Conservation (phyloP, 2,888 invertebrate genomes). For the Acleris literana region DNA sequence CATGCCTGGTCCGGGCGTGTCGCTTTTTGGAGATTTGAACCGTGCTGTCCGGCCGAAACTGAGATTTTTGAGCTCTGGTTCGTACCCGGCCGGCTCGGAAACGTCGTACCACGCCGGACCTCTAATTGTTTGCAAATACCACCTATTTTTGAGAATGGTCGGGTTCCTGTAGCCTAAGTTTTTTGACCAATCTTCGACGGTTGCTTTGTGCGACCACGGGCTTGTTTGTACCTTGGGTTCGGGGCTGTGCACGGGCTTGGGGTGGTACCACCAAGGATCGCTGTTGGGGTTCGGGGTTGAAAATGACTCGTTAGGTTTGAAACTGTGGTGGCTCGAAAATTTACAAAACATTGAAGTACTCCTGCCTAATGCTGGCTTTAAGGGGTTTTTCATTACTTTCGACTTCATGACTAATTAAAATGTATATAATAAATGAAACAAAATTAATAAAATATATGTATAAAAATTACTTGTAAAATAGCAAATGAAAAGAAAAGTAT, state of each 20-base stretch:
- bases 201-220: conserved; percentile 24
- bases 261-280: conserved; percentile 24
- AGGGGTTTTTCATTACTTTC: background rate
- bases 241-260: conserved; percentile 12
- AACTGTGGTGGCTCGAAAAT: conserved; percentile 15
- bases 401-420: background rate
- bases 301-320: conserved; percentile 17
- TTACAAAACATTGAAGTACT: conserved; percentile 8
- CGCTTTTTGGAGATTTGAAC: background rate
- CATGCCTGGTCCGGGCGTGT: background rate
- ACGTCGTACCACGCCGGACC: conserved; percentile 27
- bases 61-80: conserved; percentile 23
- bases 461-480: background rate
- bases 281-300: background rate
- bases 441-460: background rate
- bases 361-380: conserved; percentile 10
- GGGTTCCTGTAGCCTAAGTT: conserved; percentile 27
- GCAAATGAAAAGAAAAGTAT: no score
- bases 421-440: background rate
- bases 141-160: conserved; percentile 8
- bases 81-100: background rate
- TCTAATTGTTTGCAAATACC: conserved; percentile 9
- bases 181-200: conserved; percentile 27
- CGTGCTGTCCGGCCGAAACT: conserved; percentile 5
- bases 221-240: background rate